Conservation (phyloP, 2,888 invertebrate species). For the Eudasyphora cyanicolor region DNA sequence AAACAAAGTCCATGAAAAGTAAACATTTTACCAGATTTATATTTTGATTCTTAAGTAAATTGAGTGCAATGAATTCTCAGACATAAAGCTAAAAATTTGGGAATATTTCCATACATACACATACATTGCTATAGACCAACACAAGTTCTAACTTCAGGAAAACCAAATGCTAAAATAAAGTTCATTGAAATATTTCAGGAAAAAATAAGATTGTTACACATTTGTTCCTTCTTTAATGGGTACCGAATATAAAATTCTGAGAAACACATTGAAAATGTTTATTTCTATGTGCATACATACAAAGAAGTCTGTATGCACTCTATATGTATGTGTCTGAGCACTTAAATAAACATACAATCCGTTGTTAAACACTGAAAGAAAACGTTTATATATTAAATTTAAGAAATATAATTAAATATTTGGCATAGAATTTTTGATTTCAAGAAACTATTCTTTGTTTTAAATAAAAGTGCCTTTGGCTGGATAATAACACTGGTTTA, state of each 20-base stretch:
- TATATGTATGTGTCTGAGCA: no score
- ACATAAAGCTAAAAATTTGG: conserved; percentile 41
- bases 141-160: conserved; percentile 9
- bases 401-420: no score
- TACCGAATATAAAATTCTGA: neutral
- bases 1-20: conserved; percentile 18
- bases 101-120: conserved; percentile 3
- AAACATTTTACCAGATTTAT: conserved; percentile 51
- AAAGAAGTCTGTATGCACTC: no score
- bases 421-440: no score
- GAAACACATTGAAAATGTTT: no score
- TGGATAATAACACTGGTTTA: no score
- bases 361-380: no score
- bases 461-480: no score
- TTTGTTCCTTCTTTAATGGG: neutral
- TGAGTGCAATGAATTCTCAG: conserved; percentile 62
- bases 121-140: neutral
- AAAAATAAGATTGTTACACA: conserved; percentile 44
- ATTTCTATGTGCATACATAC: no score
- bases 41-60: conserved; percentile 61
- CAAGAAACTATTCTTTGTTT: no score
- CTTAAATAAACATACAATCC: no score
- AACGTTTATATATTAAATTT: no score
- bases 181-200: conserved; percentile 35
- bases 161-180: neutral